These are phyloP conservation scores for Periphyllus acericola DNA, from an alignment of 2,888 invertebrate genomes.

Conservation along the genomic window DNA sequence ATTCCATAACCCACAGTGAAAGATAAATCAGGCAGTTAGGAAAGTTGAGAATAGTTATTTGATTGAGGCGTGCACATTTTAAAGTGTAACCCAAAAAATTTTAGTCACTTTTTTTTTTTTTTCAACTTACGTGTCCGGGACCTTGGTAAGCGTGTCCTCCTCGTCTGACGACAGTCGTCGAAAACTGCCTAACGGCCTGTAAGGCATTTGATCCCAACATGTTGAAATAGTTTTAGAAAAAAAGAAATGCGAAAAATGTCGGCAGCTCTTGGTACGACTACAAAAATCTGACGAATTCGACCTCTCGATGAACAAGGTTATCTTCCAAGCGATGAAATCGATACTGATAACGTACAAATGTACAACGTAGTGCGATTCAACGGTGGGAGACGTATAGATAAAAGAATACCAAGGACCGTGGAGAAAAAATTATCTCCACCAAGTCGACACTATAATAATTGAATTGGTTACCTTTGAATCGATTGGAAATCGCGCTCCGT, in stretches of 20 bases:
- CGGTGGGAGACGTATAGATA: no score
- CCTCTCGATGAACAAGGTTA: not conserved
- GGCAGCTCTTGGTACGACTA: not conserved
- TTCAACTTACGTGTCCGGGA: conserved; percentile 48
- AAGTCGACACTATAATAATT: no score
- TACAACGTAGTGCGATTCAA: not conserved
- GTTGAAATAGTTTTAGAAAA: not conserved
- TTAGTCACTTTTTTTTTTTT: not conserved
- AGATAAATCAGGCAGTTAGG: not conserved
- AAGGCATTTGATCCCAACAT: conserved; percentile 35
- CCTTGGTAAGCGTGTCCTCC: conserved; percentile 28
- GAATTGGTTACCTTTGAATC: no score
- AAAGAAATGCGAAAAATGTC: not conserved
- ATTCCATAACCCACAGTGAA: not conserved
- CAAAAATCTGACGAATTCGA: conserved; percentile 8
- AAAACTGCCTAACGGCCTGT: conserved; percentile 38
- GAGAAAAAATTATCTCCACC: no score
- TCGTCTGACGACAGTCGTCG: conserved; percentile 19
- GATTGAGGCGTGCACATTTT: not conserved
- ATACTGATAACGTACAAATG: not conserved
- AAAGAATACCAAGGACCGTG: no score
- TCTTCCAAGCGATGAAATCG: not conserved
- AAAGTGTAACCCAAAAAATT: not conserved
- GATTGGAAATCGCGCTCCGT: no score
- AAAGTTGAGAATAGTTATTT: not conserved